phyloP scores from a whole-genome alignment of 2,797 vertebrate species.

The Myotis findleyi region DNA sequence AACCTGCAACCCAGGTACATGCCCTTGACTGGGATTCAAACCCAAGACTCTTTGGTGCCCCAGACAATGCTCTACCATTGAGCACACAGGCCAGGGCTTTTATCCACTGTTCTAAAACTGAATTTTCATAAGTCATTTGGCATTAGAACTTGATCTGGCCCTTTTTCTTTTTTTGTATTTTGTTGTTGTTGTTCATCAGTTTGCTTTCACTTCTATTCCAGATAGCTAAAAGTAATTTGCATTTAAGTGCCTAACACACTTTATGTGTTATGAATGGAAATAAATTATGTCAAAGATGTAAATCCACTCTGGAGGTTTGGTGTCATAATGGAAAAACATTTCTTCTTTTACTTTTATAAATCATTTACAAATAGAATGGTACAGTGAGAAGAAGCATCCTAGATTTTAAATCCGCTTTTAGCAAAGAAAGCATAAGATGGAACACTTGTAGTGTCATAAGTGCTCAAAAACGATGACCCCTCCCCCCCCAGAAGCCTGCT shows the following conservation, averaged over 20 bases:
- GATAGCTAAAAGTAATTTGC: not conserved
- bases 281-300: not conserved
- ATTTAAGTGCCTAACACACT: not conserved
- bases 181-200: not conserved
- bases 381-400: not conserved
- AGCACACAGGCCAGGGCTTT: not conserved
- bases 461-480: not conserved
- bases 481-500: not conserved
- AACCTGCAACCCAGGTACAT: no score
- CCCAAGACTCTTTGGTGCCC: no score
- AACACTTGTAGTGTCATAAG: not conserved
- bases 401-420: not conserved
- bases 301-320: not conserved
- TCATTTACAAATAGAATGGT: not conserved
- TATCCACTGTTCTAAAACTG: not conserved
- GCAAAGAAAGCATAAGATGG: not conserved
- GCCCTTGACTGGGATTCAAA: no score
- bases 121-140: not conserved
- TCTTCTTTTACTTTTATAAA: slow-evolving; percentile 14
- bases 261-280: not conserved
- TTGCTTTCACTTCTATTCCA: not conserved
- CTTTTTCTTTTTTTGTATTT: not conserved
- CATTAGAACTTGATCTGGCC: not conserved
- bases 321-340: not conserved
- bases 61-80: no score